Evolutionary conservation across 2,113 vertebrate genomes (phyloP).

Genomic region (Deroptyus accipitrinus): DNA sequence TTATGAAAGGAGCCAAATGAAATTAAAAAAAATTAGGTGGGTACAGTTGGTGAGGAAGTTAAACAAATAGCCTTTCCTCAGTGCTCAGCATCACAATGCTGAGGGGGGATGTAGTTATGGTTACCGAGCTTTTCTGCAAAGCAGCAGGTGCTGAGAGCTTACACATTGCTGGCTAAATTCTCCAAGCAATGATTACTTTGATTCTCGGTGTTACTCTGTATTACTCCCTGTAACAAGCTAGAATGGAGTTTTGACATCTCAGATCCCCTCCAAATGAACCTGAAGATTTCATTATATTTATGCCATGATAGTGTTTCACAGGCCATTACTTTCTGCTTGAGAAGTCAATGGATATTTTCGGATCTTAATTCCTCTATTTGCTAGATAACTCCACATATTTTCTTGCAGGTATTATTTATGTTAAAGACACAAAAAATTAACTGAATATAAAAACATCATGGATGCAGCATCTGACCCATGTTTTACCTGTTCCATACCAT

Average conservation of each 20-base stretch:
- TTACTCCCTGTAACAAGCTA: neutral
- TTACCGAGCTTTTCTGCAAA: neutral
- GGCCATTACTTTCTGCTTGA: slow-evolving; percentile 71
- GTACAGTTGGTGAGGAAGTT: neutral
- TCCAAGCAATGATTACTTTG: neutral
- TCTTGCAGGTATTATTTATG: neutral
- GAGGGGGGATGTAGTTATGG: neutral
- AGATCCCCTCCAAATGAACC: slow-evolving; percentile 71
- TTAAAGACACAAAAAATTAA: neutral
- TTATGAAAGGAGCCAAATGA: neutral
- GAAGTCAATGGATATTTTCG: slow-evolving; percentile 55
- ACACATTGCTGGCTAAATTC: neutral
- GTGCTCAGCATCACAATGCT: neutral
- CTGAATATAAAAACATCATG: neutral
- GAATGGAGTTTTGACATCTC: slow-evolving; percentile 70
- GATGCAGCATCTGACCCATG: neutral
- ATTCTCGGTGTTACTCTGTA: neutral
- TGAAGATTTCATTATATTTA: slow-evolving; percentile 68
- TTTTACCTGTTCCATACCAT: neutral
- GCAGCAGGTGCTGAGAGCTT: neutral
- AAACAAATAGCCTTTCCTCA: neutral
- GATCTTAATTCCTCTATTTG: slow-evolving; percentile 58
- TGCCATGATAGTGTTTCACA: slow-evolving; percentile 52
- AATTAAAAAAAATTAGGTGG: neutral
- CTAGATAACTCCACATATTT: slow-evolving; percentile 32